Base-by-base conservation (phyloP, 2,113 vertebrate genomes). In the Theristicus caerulescens region DNA sequence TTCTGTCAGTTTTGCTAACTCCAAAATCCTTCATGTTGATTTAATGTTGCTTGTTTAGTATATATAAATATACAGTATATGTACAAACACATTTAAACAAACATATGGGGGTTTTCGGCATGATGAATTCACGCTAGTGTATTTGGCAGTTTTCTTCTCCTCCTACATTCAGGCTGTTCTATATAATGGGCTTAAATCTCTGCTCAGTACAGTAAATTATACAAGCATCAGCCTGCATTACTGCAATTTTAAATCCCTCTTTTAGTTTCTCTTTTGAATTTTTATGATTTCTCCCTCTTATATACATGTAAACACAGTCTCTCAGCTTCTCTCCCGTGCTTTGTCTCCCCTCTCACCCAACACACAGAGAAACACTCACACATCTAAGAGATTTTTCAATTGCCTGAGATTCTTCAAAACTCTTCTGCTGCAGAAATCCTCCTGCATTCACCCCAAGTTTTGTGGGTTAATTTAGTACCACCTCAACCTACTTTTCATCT, bases 61-160 rank as follows among this genome's bases (percentile, higher is more conserved):
- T 57, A 25, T 42, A 72, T 46, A 84, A 92, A 94, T 85, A 86
- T 32, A 38, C 7, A 58, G 24, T 76, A 49, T 72, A 89, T 84
- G 40, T 79, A 46, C 44, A 95, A 97, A 97, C 93, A 95, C 5
- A n/a, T 74, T 92, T 74, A 96, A 94, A 94, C 77, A 90, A 96
- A 88, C 94, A 97, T 93, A 94, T 95, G 92, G 88, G 51, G 25
- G 19, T 34, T 92, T 96, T 94, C 91, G 92, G 47, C 55, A 80
- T 0, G 6, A 82, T 59, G 52, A 55, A 67, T 93, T 81, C 32
- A 70, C 2, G 2, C 31, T 76, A 79, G 24, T 18, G 12, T 52
- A 69, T 92, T 92, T 96, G 92, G 38, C 95, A 96, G 51, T 70
- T 80, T 51, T 73, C 59, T 81, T 95, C 51, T 80, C 74, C 90